A percentile compares a stretch with the other conserved stretches of the same genome.
These are phyloP conservation scores for Aphodius sticticus DNA, from an alignment of 2,888 invertebrate species.

Conservation along the genomic window DNA sequence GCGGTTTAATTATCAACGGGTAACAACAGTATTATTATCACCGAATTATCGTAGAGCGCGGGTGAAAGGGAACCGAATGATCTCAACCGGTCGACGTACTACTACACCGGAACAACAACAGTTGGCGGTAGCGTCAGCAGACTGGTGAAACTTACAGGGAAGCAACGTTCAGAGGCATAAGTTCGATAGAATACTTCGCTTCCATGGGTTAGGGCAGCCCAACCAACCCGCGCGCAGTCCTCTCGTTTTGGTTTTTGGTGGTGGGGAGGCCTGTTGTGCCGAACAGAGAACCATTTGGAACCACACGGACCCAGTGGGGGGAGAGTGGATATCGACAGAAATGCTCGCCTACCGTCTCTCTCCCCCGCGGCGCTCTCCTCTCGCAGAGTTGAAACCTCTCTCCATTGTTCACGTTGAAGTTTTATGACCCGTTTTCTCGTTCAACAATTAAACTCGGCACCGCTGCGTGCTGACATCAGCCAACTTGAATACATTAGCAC, in stretches of 20 bases:
- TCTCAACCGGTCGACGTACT: too few relatives aligned
- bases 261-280: slow-evolving; percentile 36
- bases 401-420: slow-evolving; percentile 32
- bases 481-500: neutral
- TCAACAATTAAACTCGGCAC: slow-evolving; percentile 10
- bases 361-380: slow-evolving; percentile 14
- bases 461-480: neutral
- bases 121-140: slow-evolving; percentile 23
- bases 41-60: slow-evolving; percentile 13
- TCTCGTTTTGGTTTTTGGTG: slow-evolving; percentile 38
- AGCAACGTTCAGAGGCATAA: slow-evolving; percentile 35
- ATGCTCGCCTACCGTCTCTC: slow-evolving; percentile 8
- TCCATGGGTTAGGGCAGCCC: slow-evolving; percentile 36
- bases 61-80: neutral
- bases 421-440: slow-evolving; percentile 35
- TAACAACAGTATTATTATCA: neutral
- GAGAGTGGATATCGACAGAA: slow-evolving; percentile 30
- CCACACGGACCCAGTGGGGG: slow-evolving; percentile 32
- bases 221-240: slow-evolving; percentile 38
- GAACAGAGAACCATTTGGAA: slow-evolving; percentile 39
- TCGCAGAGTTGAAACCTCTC: slow-evolving; percentile 18
- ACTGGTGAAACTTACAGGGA: slow-evolving; percentile 26
- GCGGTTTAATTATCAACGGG: neutral
- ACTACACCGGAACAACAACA: slow-evolving; percentile 8
- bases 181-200: slow-evolving; percentile 35